Conservation (phyloP, 2,113 vertebrate genomes). For the Oreochromis spilurus region DNA sequence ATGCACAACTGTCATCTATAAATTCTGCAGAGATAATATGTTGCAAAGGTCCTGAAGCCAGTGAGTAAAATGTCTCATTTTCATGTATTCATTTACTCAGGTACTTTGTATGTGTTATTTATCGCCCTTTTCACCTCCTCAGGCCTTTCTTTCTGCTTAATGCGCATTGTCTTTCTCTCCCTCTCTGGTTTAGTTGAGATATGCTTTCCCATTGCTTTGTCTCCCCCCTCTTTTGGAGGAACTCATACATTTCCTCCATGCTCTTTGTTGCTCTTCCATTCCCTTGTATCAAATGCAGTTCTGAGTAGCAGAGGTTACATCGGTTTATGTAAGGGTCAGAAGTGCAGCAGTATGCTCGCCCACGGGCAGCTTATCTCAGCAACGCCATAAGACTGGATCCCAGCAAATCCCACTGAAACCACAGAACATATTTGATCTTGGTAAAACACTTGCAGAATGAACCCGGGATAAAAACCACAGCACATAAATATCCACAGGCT, state of each 20-base stretch:
- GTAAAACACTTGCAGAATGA: constrained; percentile 34
- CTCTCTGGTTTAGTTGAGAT: constrained; percentile 46
- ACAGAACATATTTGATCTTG: constrained; percentile 20
- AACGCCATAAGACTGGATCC: constrained; percentile 36
- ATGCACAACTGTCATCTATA: background rate
- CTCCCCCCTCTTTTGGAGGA: constrained; percentile 9
- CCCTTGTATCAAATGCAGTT: constrained; percentile 28
- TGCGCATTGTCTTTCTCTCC: background rate
- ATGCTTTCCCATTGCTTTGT: constrained; percentile 31
- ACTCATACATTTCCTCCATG: constrained; percentile 37
- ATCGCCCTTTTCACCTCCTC: constrained; percentile 18
- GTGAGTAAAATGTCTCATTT: constrained; percentile 17
- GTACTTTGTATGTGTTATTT: constrained; percentile 34
- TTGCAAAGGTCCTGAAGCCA: background rate
- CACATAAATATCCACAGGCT: constrained; percentile 1
- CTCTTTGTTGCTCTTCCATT: constrained; percentile 47
- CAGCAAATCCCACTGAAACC: constrained; percentile 50
- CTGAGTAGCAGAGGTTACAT: constrained; percentile 37
- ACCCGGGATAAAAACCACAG: constrained; percentile 10
- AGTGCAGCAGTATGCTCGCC: constrained; percentile 47
- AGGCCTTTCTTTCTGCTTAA: constrained; percentile 14
- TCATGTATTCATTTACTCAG: constrained; percentile 31
- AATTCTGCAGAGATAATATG: constrained; percentile 2
- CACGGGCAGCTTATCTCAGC: constrained; percentile 58
- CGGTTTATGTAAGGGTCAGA: constrained; percentile 59